Conservation (phyloP, 2,113 vertebrate species). For the Pongo abelii region DNA sequence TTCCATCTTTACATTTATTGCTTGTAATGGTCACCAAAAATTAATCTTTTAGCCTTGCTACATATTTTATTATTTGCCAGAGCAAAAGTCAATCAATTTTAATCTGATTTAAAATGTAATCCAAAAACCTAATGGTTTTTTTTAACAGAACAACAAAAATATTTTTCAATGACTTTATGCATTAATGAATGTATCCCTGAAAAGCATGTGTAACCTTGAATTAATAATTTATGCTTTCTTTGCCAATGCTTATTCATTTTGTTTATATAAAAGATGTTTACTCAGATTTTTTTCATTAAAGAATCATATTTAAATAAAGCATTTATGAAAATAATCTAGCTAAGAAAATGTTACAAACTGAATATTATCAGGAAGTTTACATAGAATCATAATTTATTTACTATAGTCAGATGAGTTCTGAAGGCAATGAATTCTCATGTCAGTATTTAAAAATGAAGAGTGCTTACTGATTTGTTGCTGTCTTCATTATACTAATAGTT, state of each 20-base stretch:
- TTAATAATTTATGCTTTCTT: background rate
- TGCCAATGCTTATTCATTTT: background rate
- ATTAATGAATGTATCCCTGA: background rate
- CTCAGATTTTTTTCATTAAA: background rate
- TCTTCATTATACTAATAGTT: fast-evolving
- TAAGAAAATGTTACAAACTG: background rate
- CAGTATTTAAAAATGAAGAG: fast-evolving
- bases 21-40: background rate
- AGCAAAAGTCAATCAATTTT: background rate
- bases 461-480: fast-evolving
- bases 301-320: background rate
- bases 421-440: too few relatives aligned
- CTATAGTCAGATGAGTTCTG: fast-evolving
- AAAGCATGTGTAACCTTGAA: background rate
- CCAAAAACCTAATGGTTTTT: background rate
- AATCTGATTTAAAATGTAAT: background rate
- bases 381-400: background rate
- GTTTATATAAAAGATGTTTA: background rate
- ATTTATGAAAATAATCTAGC: background rate
- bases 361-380: background rate
- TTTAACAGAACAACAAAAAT: background rate
- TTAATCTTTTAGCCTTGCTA: background rate
- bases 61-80: background rate
- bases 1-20: background rate
- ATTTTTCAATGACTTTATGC: background rate